phyloP scores from a whole-genome alignment of 2,888 invertebrate genomes.

The Hoplodrina blanda region DNA sequence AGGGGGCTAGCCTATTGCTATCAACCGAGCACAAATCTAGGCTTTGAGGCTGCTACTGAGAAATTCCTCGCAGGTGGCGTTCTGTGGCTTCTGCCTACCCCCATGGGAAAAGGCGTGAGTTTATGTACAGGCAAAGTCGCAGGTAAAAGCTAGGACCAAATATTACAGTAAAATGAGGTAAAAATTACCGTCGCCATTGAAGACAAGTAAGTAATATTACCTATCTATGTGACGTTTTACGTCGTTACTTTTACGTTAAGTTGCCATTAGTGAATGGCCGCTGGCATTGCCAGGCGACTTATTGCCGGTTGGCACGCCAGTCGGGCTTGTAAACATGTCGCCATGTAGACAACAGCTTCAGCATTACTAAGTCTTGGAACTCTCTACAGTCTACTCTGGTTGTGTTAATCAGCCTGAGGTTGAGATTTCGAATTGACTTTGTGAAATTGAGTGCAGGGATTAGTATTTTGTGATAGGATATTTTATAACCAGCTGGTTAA shows the following conservation, averaged over 20 bases:
- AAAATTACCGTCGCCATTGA: conserved; percentile 19
- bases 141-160: background rate
- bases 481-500: no score
- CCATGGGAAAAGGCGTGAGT: no score
- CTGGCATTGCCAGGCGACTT: conserved; percentile 60
- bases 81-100: no score
- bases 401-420: background rate
- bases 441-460: background rate
- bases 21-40: no score
- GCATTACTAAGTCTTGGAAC: conserved; percentile 43
- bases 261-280: conserved; percentile 71
- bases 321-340: conserved; percentile 54
- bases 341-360: conserved; percentile 50
- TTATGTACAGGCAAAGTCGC: no score
- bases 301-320: conserved; percentile 69
- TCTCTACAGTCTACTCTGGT: background rate
- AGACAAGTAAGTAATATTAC: conserved; percentile 39
- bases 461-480: no score
- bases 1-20: no score
- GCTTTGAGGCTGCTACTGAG: no score
- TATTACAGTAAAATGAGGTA: background rate
- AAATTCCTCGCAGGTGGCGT: no score
- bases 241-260: conserved; percentile 61
- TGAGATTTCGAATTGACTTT: no score
- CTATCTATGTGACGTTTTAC: conserved; percentile 45